Evolutionary conservation across 2,888 invertebrate species (phyloP).

Genomic region (Beris chalybata): DNA sequence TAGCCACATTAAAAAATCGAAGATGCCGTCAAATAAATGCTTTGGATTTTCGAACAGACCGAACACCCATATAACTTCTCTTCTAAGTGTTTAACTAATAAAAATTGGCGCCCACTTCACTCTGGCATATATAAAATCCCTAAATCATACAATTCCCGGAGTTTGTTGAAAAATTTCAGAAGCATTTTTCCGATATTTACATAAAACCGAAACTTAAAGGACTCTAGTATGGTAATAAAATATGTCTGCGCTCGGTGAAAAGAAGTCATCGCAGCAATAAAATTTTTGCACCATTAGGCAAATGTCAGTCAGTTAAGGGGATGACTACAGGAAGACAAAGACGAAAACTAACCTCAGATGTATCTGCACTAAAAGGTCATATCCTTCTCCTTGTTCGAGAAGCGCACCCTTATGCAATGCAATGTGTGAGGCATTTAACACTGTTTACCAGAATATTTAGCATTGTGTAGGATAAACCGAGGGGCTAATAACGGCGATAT

Average conservation of each 20-base stretch:
- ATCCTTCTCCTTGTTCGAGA: not conserved
- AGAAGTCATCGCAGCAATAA: constrained; percentile 35
- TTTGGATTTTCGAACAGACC: constrained; percentile 2
- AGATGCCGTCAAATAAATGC: not conserved
- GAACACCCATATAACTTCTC: not conserved
- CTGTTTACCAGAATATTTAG: constrained; percentile 38
- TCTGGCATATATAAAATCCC: constrained; percentile 7
- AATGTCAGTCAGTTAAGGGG: constrained; percentile 17
- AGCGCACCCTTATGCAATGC: constrained; percentile 5
- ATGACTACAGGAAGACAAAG: constrained; percentile 15
- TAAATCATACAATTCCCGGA: not conserved
- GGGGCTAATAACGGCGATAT: constrained; percentile 28
- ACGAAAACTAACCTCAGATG: constrained; percentile 26
- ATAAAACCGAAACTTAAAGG: constrained; percentile 30
- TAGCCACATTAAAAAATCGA: too few relatives aligned
- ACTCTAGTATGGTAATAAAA: constrained; percentile 17
- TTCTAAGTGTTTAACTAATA: constrained; percentile 25
- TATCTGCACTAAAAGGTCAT: constrained; percentile 19
- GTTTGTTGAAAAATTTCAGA: constrained; percentile 23
- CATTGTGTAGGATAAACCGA: constrained; percentile 20
- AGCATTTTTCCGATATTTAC: constrained; percentile 36
- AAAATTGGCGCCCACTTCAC: constrained; percentile 33
- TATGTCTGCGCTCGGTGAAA: constrained; percentile 15
- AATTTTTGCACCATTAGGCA: constrained; percentile 39
- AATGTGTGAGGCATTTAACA: constrained; percentile 33